Conservation (phyloP, 2,888 invertebrate genomes). For the Sphaerophoria rueppellii region DNA sequence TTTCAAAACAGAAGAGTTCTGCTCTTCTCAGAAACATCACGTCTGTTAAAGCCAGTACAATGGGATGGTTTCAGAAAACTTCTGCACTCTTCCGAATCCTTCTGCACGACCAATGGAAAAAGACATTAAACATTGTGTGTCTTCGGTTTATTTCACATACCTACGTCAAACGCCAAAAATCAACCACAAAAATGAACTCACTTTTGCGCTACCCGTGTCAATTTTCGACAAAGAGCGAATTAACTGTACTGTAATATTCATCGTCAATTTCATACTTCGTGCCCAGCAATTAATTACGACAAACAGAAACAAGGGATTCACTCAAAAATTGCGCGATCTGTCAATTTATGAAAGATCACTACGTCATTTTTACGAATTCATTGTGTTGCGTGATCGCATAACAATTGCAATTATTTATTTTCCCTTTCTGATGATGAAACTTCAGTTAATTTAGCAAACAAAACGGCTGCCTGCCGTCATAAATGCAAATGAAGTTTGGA, state of each 20-base stretch:
- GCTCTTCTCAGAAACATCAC: too few relatives aligned
- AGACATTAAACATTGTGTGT: too few relatives aligned
- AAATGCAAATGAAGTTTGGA: constrained; percentile 2
- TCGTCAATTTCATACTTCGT: background rate
- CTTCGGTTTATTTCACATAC: too few relatives aligned
- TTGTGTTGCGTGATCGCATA: background rate
- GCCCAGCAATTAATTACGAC: background rate
- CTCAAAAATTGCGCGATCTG: background rate
- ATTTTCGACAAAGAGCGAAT: too few relatives aligned
- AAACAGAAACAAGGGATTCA: background rate
- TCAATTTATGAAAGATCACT: constrained; percentile 10
- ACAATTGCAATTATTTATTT: background rate
- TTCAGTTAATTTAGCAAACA: background rate
- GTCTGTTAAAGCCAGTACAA: too few relatives aligned
- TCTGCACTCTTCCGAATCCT: too few relatives aligned
- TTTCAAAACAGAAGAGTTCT: too few relatives aligned
- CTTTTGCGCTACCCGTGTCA: too few relatives aligned
- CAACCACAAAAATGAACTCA: too few relatives aligned
- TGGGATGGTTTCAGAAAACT: too few relatives aligned
- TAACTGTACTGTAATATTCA: background rate
- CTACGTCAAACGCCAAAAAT: too few relatives aligned
- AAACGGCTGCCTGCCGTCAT: background rate
- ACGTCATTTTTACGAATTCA: background rate
- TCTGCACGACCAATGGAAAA: too few relatives aligned
- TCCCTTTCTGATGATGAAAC: constrained; percentile 14